Conservation (phyloP, 1,140 invertebrate genomes). For the Bombus affinis region DNA sequence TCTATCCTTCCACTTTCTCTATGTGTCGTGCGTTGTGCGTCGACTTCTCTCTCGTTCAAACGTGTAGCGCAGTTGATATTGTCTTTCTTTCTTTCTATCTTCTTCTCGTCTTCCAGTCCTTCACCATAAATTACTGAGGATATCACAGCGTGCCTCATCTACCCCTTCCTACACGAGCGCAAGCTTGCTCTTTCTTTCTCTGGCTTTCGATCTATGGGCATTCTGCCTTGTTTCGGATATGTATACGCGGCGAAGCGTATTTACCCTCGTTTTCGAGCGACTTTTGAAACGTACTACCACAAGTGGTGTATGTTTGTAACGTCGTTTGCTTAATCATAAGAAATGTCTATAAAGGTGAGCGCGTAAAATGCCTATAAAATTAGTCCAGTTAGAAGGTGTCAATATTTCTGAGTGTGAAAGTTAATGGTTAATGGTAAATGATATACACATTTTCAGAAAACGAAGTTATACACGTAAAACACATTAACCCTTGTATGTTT, state of each 20-base stretch:
- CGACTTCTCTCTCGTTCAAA: neutral
- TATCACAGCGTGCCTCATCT: constrained; percentile 51
- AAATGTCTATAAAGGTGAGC: too few species aligned
- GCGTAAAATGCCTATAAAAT: too few species aligned
- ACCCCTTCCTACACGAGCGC: neutral
- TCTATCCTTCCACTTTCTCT: constrained; percentile 32
- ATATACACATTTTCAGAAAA: too few species aligned
- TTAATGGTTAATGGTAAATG: too few species aligned
- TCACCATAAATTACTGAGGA: constrained; percentile 61
- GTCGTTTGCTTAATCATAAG: too few species aligned
- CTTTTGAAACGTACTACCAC: too few species aligned
- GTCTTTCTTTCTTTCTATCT: constrained; percentile 16
- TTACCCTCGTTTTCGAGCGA: constrained; percentile 7
- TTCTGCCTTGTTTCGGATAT: constrained; percentile 26
- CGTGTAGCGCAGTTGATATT: neutral
- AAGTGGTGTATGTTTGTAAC: too few species aligned
- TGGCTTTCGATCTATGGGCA: neutral
- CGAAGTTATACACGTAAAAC: too few species aligned
- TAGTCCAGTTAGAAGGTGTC: too few species aligned
- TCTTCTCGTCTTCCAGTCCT: constrained; percentile 28
- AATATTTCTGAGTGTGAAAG: too few species aligned
- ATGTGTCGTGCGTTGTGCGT: neutral
- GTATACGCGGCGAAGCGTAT: neutral
- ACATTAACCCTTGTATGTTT: too few species aligned
- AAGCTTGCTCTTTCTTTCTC: neutral